These are phyloP conservation scores for Diplazon laetatorius DNA, from an alignment of 2,888 invertebrate species.

Conservation along the genomic window DNA sequence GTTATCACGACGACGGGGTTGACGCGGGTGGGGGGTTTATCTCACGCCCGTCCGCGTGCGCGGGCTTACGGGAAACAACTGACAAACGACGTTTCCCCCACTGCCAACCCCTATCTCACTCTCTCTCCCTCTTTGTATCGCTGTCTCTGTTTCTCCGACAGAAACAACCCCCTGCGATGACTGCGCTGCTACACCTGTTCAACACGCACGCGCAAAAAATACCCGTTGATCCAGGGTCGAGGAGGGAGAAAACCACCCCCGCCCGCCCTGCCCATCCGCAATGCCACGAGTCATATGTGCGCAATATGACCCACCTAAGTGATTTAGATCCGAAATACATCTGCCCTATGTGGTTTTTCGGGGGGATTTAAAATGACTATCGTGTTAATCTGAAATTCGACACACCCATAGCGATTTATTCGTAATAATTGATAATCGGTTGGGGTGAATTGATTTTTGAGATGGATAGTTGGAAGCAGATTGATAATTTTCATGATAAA, in stretches of 20 bases:
- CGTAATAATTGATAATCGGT: too few relatives aligned
- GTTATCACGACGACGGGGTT: constrained; percentile 52
- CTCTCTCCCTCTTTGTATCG: too few relatives aligned
- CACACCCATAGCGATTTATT: too few relatives aligned
- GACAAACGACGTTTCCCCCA: constrained; percentile 76
- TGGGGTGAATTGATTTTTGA: too few relatives aligned
- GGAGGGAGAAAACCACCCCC: constrained; percentile 29
- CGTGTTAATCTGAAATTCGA: too few relatives aligned
- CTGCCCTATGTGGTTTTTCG: neutral
- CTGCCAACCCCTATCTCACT: constrained; percentile 17
- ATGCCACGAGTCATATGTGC: neutral
- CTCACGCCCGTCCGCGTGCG: constrained; percentile 80
- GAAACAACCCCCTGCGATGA: constrained; percentile 56
- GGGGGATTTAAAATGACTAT: too few relatives aligned
- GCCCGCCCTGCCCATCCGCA: too few relatives aligned
- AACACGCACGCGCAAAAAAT: constrained; percentile 58
- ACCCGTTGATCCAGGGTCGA: constrained; percentile 4
- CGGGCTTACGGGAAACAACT: constrained; percentile 82
- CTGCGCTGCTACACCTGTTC: constrained; percentile 42
- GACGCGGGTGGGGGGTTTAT: constrained; percentile 58
- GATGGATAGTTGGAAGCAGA: too few relatives aligned
- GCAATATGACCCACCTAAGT: neutral
- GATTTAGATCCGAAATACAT: neutral
- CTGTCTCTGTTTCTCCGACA: constrained; percentile 1
- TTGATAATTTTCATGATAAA: too few relatives aligned